These are phyloP conservation scores for Cavia aperea DNA, from an alignment of 2,113 vertebrate genomes.

Conservation along the genomic window DNA sequence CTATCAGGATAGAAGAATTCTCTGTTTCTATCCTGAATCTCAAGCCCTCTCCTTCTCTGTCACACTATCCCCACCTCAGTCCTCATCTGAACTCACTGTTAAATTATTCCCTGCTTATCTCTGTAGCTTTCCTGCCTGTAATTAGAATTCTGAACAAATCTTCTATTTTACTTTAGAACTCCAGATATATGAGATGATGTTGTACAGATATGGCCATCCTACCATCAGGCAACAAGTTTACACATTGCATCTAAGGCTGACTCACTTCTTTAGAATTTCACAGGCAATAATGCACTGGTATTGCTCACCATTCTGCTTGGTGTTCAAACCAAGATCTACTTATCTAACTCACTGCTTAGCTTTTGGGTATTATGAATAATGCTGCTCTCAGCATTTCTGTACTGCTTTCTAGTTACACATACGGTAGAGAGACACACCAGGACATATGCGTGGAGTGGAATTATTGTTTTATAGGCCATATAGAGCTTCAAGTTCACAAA, in stretches of 20 bases:
- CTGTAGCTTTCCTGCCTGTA: background rate
- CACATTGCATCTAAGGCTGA: background rate
- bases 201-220: background rate
- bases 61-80: rapidly evolving
- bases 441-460: background rate
- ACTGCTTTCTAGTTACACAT: background rate
- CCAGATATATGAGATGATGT: background rate
- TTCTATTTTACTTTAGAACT: background rate
- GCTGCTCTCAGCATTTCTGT: background rate
- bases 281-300: background rate
- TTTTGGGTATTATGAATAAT: background rate
- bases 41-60: background rate
- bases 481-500: background rate
- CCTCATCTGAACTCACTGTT: background rate
- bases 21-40: background rate
- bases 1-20: background rate
- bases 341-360: background rate
- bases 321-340: background rate
- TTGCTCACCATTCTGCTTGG: background rate
- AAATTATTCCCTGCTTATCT: background rate
- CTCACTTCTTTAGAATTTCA: background rate
- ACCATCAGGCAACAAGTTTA: background rate
- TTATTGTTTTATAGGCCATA: background rate
- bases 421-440: background rate
- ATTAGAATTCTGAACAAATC: background rate